Conservation (phyloP, 2,797 vertebrate genomes). For the Semaprochilodus insignis region DNA sequence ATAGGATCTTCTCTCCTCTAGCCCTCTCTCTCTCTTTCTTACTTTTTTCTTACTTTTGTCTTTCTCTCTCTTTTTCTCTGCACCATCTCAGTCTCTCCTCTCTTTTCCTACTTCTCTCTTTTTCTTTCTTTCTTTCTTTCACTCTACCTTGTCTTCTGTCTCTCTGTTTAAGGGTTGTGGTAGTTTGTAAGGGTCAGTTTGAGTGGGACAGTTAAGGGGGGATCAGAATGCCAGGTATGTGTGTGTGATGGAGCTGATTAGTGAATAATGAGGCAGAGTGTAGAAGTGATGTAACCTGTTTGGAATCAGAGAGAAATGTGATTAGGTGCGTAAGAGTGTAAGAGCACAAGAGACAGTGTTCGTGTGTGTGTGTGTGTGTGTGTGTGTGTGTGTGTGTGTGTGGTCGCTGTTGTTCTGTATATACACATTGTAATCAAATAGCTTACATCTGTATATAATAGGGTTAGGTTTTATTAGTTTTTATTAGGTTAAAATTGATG, state of each 20-base stretch:
- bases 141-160: neutral
- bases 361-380: constrained; percentile 38
- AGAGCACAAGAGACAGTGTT: neutral
- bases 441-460: too few species aligned
- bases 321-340: neutral
- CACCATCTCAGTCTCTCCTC: neutral
- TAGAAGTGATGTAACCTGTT: constrained; percentile 62
- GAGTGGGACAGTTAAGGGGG: neutral
- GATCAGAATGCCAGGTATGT: constrained; percentile 56
- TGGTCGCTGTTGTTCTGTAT: neutral
- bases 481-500: too few species aligned
- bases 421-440: too few species aligned
- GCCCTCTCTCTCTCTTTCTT: constrained; percentile 39
- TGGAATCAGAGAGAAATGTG: constrained; percentile 44
- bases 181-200: neutral
- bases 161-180: neutral
- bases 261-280: constrained; percentile 71
- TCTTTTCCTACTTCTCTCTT: neutral
- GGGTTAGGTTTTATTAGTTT: too few species aligned
- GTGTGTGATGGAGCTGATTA: constrained; percentile 67
- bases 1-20: constrained; percentile 66
- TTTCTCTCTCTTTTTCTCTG: constrained; percentile 7
- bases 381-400: constrained; percentile 8
- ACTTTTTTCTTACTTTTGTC: constrained; percentile 1
- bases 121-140: neutral